Conservation (phyloP, 2,113 vertebrate genomes). For the Geococcyx californianus region DNA sequence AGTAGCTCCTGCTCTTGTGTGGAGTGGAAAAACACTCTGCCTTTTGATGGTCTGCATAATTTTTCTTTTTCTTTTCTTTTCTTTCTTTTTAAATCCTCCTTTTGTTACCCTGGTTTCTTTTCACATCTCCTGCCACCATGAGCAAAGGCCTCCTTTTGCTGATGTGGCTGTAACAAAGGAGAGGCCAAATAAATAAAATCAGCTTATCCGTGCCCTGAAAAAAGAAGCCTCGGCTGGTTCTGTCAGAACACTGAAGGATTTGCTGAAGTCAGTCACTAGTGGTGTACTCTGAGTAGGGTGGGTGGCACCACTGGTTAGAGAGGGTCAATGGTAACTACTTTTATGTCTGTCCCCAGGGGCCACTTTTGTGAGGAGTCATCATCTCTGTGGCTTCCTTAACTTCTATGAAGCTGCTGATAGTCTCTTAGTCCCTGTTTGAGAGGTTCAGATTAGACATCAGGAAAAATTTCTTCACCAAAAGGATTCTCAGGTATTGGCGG, state of each 20-base stretch:
- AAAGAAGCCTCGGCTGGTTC: background rate
- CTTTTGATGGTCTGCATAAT: background rate
- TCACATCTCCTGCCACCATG: background rate
- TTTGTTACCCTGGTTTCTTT: background rate
- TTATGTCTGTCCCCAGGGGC: background rate
- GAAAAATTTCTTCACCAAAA: no score
- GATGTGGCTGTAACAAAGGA: background rate
- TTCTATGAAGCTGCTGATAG: background rate
- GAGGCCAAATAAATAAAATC: background rate
- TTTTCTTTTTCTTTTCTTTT: background rate
- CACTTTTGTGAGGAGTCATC: background rate
- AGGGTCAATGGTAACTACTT: background rate
- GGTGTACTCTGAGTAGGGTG: background rate
- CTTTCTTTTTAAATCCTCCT: background rate
- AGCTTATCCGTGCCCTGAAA: fast-evolving
- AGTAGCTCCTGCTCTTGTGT: background rate
- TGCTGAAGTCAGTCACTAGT: background rate
- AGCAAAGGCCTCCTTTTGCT: background rate
- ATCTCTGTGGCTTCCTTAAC: background rate
- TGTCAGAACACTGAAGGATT: background rate
- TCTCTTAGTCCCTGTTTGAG: no score
- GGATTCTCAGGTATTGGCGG: no score
- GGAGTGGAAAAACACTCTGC: background rate
- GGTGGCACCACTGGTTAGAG: background rate
- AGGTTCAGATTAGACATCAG: no score